Base-by-base conservation (phyloP, 2,113 vertebrate genomes). In the Mus spicilegus region DNA sequence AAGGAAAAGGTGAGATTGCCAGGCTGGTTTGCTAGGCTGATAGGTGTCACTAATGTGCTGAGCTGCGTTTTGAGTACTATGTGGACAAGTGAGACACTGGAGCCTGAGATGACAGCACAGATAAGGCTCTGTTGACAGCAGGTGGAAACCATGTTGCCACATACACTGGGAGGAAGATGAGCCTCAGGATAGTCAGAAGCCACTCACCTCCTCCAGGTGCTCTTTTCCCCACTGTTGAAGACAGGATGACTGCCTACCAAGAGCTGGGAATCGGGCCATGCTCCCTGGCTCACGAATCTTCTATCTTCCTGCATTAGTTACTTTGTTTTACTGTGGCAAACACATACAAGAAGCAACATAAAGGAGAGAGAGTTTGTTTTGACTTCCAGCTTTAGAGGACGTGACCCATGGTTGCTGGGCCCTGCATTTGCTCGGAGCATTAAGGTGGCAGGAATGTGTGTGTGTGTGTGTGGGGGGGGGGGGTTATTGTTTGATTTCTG, bases 11-110 rank as follows among this genome's bases (percentile, higher is more conserved):
- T 26, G 92, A 97, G 95, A 96, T 87, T 90, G 72, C 72, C 93
- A 67, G 33, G 94, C 91, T 96, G 96, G 96, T 96, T 86, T 91
- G 75, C 69, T 93, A 65, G 30, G 94, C 89, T 96, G 96, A 96
- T 95, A 72, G 61, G 65, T 7, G n/a, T 61, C 73, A 46, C 93
- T n/a, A 77, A 93, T 2, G 58, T 1, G 73, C 93, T 65, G 0
- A 16, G 89, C 67, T 39, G 69, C 36, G 77, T 96, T 90, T 69
- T 87, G 94, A 81, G 93, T 94, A 87, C 86, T 14, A 7, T 46
- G 78, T 89, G 93, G 84, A 84, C 61, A 88, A 61, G 93, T 78
- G 73, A 95, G 69, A 78, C 95, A 61, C 61, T 46, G 72, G 1
- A 84, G 4, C 72, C 73, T 95, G 93, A 96, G 93, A 81, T 33